These are phyloP conservation scores for Acrobasis repandana DNA, from an alignment of 2,888 invertebrate species.

Conservation along the genomic window DNA sequence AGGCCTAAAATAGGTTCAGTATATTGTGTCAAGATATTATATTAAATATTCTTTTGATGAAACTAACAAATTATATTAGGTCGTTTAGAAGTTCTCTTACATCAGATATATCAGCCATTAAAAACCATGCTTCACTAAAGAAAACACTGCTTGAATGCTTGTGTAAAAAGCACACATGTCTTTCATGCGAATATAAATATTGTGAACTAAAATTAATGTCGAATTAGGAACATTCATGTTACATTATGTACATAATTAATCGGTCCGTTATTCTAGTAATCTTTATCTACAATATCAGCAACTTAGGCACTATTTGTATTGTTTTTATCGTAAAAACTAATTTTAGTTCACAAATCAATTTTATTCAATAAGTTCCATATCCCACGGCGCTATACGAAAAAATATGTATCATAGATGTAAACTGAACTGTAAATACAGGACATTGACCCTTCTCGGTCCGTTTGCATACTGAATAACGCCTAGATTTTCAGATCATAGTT, in stretches of 20 bases:
- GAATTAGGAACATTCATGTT: slow-evolving; percentile 31
- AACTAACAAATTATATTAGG: too few species aligned
- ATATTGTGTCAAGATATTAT: too few species aligned
- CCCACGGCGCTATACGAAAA: background rate
- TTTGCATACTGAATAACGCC: too few species aligned
- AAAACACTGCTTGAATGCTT: slow-evolving; percentile 2
- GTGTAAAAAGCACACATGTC: slow-evolving; percentile 24
- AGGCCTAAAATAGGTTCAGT: too few species aligned
- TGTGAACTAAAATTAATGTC: slow-evolving; percentile 33
- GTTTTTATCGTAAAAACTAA: slow-evolving; percentile 12
- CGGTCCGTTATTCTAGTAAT: background rate
- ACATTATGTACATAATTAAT: slow-evolving; percentile 27
- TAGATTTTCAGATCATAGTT: too few species aligned
- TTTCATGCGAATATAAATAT: slow-evolving; percentile 24
- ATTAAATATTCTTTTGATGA: background rate
- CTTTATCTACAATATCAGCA: slow-evolving; percentile 6
- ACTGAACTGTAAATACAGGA: background rate
- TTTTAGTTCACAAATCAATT: slow-evolving; percentile 28
- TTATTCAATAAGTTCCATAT: background rate
- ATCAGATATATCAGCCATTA: background rate
- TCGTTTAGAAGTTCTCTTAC: too few species aligned
- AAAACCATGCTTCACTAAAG: too few species aligned
- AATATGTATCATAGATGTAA: background rate
- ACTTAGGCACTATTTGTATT: background rate
- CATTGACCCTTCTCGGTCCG: background rate